Conservation (phyloP, 1,140 invertebrate species). For the Aphaenogaster rudis region DNA sequence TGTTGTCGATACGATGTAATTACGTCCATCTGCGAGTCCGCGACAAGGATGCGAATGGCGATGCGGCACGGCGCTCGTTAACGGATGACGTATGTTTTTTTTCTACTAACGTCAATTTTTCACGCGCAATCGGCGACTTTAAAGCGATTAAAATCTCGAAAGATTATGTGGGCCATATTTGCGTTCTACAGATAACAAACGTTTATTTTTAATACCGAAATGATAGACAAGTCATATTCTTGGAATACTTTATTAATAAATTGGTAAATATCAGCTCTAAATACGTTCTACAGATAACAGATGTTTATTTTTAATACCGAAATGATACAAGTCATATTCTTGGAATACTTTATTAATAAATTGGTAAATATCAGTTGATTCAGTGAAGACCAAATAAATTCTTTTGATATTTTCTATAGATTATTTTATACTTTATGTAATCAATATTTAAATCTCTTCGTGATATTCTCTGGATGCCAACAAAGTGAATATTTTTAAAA, state of each 20-base stretch:
- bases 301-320: neutral
- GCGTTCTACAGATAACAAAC: neutral
- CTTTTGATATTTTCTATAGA: neutral
- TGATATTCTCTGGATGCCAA: no score
- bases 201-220: neutral
- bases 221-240: neutral
- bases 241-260: neutral
- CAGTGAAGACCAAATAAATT: neutral
- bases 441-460: neutral
- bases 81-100: slow-evolving; percentile 12
- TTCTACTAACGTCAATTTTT: neutral
- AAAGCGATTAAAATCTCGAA: slow-evolving; percentile 26
- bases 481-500: neutral
- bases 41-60: slow-evolving; percentile 20
- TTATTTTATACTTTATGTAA: slow-evolving; percentile 1
- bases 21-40: slow-evolving; percentile 74
- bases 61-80: slow-evolving; percentile 36
- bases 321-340: neutral
- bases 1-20: slow-evolving; percentile 79
- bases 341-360: neutral
- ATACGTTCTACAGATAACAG: neutral
- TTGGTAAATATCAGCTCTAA: neutral
- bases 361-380: neutral
- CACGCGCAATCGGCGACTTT: neutral
- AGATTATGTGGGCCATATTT: neutral